Conservation (phyloP, 2,113 vertebrate species). For the Cnemophilus loriae region DNA sequence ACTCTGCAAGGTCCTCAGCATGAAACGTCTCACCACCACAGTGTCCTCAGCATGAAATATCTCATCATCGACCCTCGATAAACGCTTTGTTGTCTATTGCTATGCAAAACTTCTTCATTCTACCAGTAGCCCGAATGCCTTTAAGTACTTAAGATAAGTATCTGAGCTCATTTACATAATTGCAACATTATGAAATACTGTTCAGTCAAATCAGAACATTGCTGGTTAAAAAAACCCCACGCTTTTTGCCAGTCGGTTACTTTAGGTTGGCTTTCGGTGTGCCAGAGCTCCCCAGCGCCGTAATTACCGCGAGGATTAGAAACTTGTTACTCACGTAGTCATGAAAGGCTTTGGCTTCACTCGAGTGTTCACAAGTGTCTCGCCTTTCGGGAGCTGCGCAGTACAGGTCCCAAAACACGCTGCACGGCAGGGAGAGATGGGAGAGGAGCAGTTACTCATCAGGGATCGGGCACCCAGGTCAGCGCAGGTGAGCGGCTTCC, state of each 20-base stretch:
- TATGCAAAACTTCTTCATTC: neutral
- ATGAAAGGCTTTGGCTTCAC: constrained; percentile 99
- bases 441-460: constrained; percentile 43
- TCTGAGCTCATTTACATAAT: constrained; percentile 48
- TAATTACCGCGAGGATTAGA: constrained; percentile 70
- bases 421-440: constrained; percentile 60
- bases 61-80: neutral
- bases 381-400: constrained; percentile 97
- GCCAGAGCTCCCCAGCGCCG: constrained; percentile 52
- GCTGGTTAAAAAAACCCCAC: neutral
- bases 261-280: neutral
- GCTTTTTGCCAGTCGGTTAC: constrained; percentile 21
- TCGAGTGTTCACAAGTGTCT: constrained; percentile 99
- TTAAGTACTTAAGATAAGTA: constrained; percentile 43
- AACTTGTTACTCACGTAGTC: constrained; percentile 94
- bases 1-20: neutral
- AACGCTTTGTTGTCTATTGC: neutral
- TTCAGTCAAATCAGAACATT: constrained; percentile 42
- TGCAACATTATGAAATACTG: constrained; percentile 49
- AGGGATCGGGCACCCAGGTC: neutral
- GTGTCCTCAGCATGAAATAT: neutral
- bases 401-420: constrained; percentile 99
- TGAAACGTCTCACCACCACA: neutral
- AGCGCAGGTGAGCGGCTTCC: neutral
- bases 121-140: neutral